Base-by-base conservation (phyloP, 1,140 invertebrate genomes). In the Drosophila sulfurigaster region DNA sequence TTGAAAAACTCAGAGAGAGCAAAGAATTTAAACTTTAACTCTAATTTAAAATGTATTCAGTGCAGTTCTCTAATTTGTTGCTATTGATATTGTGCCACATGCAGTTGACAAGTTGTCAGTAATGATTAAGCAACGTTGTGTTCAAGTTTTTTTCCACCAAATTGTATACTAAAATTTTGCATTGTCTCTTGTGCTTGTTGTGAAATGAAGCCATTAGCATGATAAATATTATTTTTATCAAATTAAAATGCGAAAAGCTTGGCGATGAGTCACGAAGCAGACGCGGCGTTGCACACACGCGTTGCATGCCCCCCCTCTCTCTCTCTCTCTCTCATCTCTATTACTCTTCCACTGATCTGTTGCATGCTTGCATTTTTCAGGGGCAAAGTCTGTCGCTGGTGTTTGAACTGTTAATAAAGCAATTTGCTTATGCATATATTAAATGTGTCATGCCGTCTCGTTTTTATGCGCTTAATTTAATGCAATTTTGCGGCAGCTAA, bases 161-260 rank as follows among this genome's bases (percentile, higher is more conserved):
- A 65, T 73, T 83, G 76, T 56, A 54, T 57, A 63, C 76, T 78
- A 74, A 79, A 78, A 71, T 49, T 46, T 1, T 70, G 67, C 74
- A 81, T 66, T 82, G 82, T 38, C 13, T 58, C 4, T 63, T 16
- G 32, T 78, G 66, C 63, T 56, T 67, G 71, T 46, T 69, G 69
- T 77, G 45, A 78, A 87, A 88, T 82, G 74, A 76, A 89, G 86
- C 85, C 81, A 89, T 89, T 89, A 89, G 85, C 86, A 51, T 65
- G 63, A 75, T 70, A 89, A 89, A 89, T 89, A 89, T 89, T 89
- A 90, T 89, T 89, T 54, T 85, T 85, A 90, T 81, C 77, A 82
- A 89, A 89, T 89, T 89, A 77, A 90, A 81, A 89, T 89, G 75
- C 78, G 75, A 71, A 79, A 65, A n/a, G 82, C 75, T 87, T 86